phyloP scores from a whole-genome alignment of 2,113 vertebrate genomes.

The Oceanodroma tethys region DNA sequence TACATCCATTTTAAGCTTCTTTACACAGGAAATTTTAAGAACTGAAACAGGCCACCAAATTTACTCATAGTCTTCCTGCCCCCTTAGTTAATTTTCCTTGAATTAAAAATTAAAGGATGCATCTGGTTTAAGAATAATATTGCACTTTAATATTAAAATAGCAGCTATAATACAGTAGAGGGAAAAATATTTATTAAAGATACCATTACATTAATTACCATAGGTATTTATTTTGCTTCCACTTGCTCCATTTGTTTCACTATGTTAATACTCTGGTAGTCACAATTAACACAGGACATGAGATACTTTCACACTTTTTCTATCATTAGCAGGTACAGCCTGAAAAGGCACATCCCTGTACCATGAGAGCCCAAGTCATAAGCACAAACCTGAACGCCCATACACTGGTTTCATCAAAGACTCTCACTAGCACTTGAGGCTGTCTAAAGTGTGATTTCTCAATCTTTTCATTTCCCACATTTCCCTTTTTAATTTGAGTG shows the following conservation, averaged over 20 bases:
- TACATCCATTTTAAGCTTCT: neutral
- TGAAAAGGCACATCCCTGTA: neutral
- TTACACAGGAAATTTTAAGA: neutral
- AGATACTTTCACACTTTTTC: neutral
- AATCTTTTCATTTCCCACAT: neutral
- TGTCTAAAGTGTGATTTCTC: neutral
- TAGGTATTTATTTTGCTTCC: neutral
- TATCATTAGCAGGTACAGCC: neutral
- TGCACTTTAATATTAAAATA: neutral
- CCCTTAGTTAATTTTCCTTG: neutral
- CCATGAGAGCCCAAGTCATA: neutral
- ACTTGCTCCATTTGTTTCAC: neutral
- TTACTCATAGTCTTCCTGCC: neutral
- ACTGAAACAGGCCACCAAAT: neutral
- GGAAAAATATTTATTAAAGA: neutral
- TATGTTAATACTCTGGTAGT: neutral
- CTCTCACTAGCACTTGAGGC: neutral
- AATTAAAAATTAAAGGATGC: neutral
- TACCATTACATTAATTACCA: neutral
- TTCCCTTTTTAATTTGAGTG: neutral
- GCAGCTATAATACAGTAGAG: neutral
- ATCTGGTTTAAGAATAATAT: neutral
- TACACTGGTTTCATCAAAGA: neutral
- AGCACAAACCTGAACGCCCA: neutral
- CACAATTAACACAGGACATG: neutral